Evolutionary conservation across 2,888 invertebrate species (phyloP).

Genomic region (Chirona hameri): DNA sequence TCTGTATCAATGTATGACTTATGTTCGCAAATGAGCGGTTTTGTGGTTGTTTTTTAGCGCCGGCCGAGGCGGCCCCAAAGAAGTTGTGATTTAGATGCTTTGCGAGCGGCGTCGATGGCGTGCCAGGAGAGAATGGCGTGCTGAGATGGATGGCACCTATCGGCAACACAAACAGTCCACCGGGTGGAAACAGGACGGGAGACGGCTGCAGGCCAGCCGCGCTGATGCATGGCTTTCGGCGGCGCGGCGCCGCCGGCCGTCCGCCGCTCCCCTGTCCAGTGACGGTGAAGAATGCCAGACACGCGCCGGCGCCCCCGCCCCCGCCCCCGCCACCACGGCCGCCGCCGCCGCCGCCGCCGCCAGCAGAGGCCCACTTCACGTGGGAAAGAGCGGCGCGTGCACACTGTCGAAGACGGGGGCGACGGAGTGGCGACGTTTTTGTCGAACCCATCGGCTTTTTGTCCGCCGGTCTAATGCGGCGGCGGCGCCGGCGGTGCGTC

Average conservation of each 20-base stretch:
- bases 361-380: background rate
- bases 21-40: background rate
- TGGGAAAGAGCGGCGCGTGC: background rate
- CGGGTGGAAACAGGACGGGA: background rate
- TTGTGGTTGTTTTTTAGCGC: background rate
- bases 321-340: background rate
- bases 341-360: background rate
- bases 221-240: background rate
- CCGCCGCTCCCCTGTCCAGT: background rate
- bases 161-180: background rate
- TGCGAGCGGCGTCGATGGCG: background rate
- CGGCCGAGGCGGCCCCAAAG: background rate
- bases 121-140: background rate
- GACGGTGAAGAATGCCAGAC: background rate
- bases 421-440: background rate
- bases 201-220: background rate
- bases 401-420: background rate
- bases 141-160: background rate
- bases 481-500: background rate
- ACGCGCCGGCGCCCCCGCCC: background rate
- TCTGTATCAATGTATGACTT: conserved; percentile 22
- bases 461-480: conserved; percentile 4
- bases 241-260: background rate
- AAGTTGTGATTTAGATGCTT: conserved; percentile 9
- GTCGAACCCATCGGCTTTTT: background rate